phyloP scores from a whole-genome alignment of 2,113 vertebrate genomes.

The Coturnix japonica region DNA sequence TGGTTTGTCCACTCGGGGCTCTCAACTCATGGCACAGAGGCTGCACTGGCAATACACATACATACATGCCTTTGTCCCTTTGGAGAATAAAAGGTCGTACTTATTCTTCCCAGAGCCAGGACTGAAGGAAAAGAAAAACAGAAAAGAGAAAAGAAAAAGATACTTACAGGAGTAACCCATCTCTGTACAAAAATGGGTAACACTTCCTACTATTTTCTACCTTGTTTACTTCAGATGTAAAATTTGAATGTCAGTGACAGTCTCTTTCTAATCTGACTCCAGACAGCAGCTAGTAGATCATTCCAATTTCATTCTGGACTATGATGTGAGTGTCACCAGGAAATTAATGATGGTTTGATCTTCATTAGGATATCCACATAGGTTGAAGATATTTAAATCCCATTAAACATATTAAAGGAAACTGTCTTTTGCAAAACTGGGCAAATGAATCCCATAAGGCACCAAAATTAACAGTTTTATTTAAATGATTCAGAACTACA shows the following conservation, averaged over 20 bases:
- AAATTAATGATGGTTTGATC: not conserved
- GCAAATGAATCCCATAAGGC: not conserved
- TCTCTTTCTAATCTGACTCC: not conserved
- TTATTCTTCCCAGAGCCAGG: not conserved
- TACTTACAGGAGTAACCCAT: not conserved
- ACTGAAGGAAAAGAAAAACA: not conserved
- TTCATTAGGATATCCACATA: not conserved
- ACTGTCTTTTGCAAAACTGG: not conserved
- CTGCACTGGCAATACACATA: not conserved
- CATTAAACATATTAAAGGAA: not conserved
- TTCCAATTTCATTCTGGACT: not conserved
- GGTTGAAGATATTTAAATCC: not conserved
- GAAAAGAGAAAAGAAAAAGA: not conserved
- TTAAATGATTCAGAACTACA: conserved; percentile 7
- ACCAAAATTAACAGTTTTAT: not conserved
- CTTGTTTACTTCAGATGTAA: not conserved
- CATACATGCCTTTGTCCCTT: not conserved
- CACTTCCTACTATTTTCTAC: not conserved
- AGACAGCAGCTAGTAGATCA: not conserved
- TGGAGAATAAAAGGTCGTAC: not conserved
- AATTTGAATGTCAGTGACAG: not conserved
- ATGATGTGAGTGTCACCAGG: not conserved
- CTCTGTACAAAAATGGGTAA: not conserved
- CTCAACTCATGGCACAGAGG: not conserved
- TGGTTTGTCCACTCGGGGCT: not conserved